Evolutionary conservation across 2,888 invertebrate genomes (phyloP).

Genomic region (Polymixis lichenea): DNA sequence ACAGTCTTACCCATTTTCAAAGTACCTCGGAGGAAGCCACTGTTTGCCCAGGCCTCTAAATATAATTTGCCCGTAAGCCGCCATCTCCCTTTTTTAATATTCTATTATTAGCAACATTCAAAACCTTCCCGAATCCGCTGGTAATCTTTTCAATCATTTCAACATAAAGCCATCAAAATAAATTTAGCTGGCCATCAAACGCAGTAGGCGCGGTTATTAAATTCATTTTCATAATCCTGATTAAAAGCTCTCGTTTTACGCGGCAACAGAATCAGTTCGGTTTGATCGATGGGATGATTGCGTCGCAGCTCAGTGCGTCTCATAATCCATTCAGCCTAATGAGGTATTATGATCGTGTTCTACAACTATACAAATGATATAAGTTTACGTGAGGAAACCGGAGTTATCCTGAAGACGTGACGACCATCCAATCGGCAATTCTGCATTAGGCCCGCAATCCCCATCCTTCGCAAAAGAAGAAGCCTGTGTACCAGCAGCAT

Average conservation of each 20-base stretch:
- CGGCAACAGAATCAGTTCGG: conserved; percentile 50
- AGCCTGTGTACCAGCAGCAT: neutral
- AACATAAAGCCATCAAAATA: conserved; percentile 36
- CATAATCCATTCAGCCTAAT: conserved; percentile 55
- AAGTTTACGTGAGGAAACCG: too few relatives aligned
- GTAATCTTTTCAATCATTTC: conserved; percentile 43
- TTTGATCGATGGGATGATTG: conserved; percentile 59
- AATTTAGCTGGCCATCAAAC: conserved; percentile 39
- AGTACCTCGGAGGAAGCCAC: neutral
- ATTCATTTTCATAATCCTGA: conserved; percentile 64
- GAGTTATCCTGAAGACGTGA: too few relatives aligned
- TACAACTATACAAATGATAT: neutral
- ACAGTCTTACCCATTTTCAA: neutral
- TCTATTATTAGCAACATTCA: conserved; percentile 22
- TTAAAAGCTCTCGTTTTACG: conserved; percentile 49
- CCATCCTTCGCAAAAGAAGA: neutral
- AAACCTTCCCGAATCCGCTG: conserved; percentile 12
- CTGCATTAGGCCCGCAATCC: neutral
- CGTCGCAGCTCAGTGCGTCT: conserved; percentile 43
- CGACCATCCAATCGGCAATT: too few relatives aligned
- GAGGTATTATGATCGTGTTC: conserved; percentile 38
- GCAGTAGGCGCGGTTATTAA: conserved; percentile 39
- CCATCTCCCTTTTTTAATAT: conserved; percentile 9
- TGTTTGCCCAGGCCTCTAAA: neutral
- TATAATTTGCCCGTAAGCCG: neutral